A percentile compares a stretch with the other conserved stretches of the same genome.
These are phyloP conservation scores for Lagodon rhomboides DNA, from an alignment of 2,797 vertebrate species.

Conservation along the genomic window DNA sequence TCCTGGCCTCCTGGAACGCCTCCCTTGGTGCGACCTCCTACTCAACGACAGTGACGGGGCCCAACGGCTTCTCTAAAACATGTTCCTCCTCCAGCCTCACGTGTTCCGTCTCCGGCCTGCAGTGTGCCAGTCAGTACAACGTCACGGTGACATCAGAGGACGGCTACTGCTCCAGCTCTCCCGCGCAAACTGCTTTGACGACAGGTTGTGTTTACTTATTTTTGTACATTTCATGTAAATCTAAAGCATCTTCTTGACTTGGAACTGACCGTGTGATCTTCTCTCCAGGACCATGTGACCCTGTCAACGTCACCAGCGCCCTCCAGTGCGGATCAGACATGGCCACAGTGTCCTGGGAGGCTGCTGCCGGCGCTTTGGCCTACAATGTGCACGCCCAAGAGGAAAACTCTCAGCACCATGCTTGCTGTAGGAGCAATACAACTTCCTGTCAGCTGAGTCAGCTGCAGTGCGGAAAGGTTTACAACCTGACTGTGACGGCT, in stretches of 20 bases:
- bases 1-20: conserved; percentile 70
- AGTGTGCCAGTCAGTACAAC: conserved; percentile 70
- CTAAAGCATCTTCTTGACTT: not conserved
- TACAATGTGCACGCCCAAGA: conserved; percentile 72
- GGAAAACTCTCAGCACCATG: conserved; percentile 24
- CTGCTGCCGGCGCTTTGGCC: conserved; percentile 52
- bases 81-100: conserved; percentile 60
- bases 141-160: conserved; percentile 59
- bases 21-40: conserved; percentile 66
- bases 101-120: conserved; percentile 66
- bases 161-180: conserved; percentile 64
- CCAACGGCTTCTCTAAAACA: conserved; percentile 36
- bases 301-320: conserved; percentile 66
- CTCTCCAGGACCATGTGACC: conserved; percentile 75
- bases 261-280: not conserved
- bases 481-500: conserved; percentile 76
- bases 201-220: conserved; percentile 65
- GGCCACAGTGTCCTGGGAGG: conserved; percentile 76
- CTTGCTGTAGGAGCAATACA: conserved; percentile 68
- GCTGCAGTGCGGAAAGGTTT: conserved; percentile 78
- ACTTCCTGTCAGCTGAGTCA: conserved; percentile 76
- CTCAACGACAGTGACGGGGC: conserved; percentile 48
- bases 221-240: conserved; percentile 7
- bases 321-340: conserved; percentile 74
- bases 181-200: conserved; percentile 38